Evolutionary conservation across 2,113 vertebrate species (phyloP), one percentile per base, ranked within the genome.

Genomic region (Toxotes jaculatrix): DNA sequence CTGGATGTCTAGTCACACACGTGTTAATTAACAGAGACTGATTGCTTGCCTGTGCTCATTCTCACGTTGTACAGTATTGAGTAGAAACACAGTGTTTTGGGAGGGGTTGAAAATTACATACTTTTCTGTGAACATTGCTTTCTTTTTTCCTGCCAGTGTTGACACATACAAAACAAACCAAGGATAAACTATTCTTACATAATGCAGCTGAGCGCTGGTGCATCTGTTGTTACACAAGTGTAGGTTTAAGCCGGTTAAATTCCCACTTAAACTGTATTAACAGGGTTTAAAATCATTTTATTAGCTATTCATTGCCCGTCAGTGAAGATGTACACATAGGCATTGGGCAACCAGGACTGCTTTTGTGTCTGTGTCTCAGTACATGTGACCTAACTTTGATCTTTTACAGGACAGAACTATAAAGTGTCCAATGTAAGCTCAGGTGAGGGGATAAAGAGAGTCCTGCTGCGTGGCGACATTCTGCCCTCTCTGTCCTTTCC

Each of bases 321-420:
- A 23, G n/a, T 4, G 11, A 3, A n/a, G 51, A 23, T 11, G 17
- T 43, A 60, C n/a, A 62, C n/a, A 32, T 55, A 53, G 36, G 60
- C 53, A 21, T 8, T 7, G 14, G 10, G 17, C 32, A 27, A 7
- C 4, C 4, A 36, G 32, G 36, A 16, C 45, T 61, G 36, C 65
- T 63, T 27, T 47, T 32, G 49, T 42, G 66, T 70, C 61, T 42
- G 9, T 77, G 67, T 67, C 43, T 81, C 62, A 13, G 61, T 32
- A n/a, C 3, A 5, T 64, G 68, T 93, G 89, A 93, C 89, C 88
- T 91, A 81, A 85, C 92, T 84, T 92, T 92, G 83, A 86, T 88
- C 65, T 5, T 23, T 43, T 0, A 19, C 53, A 19, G 72, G 57
- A 71, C 53, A 80, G 34, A 84, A 82, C 68, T 88, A 75, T 67